Percentiles rank a stretch among this genome's conserved stretches.
Evolutionary conservation across 2,113 vertebrate genomes (phyloP).

Genomic region (Otus sunia): DNA sequence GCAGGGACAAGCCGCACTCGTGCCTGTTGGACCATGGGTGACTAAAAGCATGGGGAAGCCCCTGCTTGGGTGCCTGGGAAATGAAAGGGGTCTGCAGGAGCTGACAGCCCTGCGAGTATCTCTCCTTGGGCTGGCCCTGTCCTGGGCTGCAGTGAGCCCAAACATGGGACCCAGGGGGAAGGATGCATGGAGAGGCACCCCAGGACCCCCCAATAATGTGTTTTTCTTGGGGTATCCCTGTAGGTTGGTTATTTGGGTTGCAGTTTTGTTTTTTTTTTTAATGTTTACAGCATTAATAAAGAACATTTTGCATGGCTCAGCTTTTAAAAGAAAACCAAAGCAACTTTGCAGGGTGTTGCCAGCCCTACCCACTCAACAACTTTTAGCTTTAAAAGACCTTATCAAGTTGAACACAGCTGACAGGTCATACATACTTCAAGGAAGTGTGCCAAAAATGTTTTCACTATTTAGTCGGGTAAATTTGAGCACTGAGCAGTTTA

Average conservation of each 20-base stretch:
- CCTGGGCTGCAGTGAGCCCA: accelerated
- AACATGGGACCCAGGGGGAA: background rate
- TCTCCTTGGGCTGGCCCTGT: background rate
- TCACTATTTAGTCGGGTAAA: constrained; percentile 4
- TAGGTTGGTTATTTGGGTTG: background rate
- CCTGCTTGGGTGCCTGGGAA: background rate
- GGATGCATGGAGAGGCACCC: background rate
- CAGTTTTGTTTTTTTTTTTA: background rate
- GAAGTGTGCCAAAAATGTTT: constrained; percentile 56
- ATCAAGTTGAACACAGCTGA: constrained; percentile 41
- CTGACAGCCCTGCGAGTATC: background rate
- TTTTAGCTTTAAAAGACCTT: constrained; percentile 11
- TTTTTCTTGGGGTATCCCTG: background rate
- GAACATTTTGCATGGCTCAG: background rate
- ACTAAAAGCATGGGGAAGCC: background rate
- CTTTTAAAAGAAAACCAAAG: background rate
- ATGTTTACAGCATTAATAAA: background rate
- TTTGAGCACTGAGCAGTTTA: background rate
- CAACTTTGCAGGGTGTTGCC: background rate
- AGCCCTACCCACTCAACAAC: constrained; percentile 22
- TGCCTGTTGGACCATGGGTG: accelerated
- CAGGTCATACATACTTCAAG: constrained; percentile 53
- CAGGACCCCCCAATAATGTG: accelerated
- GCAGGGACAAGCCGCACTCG: background rate
- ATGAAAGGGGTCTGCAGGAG: background rate